These are phyloP conservation scores for Catamblyrhynchus diadema DNA, from an alignment of 2,797 vertebrate species.

Conservation along the genomic window DNA sequence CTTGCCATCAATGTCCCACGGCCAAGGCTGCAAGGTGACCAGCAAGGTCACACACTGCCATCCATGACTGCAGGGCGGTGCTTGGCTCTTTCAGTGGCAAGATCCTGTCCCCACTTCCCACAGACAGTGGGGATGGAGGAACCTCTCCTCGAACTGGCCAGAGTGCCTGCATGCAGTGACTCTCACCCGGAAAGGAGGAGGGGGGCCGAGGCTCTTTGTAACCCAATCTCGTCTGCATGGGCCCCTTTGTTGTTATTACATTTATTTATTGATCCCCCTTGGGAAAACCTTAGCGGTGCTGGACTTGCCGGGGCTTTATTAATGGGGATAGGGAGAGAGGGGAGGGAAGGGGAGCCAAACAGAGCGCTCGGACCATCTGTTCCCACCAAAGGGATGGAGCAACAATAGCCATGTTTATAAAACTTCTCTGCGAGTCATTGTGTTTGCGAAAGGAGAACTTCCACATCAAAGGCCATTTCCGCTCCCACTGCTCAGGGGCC, in stretches of 20 bases:
- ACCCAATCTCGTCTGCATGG: slow-evolving; percentile 56
- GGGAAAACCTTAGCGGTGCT: slow-evolving; percentile 21
- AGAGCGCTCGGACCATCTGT: slow-evolving; percentile 18
- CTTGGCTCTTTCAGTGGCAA: background rate
- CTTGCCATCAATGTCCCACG: fast-evolving
- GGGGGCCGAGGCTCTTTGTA: slow-evolving; percentile 38
- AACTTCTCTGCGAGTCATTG: slow-evolving; percentile 49
- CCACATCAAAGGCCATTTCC: slow-evolving; percentile 53
- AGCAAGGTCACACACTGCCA: background rate
- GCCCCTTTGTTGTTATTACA: slow-evolving; percentile 65
- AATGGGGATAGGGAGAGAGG: slow-evolving; percentile 2
- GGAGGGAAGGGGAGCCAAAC: background rate
- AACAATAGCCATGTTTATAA: slow-evolving; percentile 64
- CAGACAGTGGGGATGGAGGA: background rate
- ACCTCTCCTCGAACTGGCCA: background rate
- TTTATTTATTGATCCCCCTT: slow-evolving; percentile 59
- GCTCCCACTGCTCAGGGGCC: background rate
- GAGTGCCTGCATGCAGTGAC: background rate
- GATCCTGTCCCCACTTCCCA: fast-evolving
- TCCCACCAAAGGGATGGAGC: slow-evolving; percentile 50
- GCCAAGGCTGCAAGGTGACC: background rate
- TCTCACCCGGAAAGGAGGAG: slow-evolving; percentile 13
- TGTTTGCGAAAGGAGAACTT: slow-evolving; percentile 9
- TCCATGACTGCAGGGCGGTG: background rate
- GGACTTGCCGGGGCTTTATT: slow-evolving; percentile 26